Evolutionary conservation across 2,797 vertebrate species (phyloP).

Genomic region (Sebastes taczanowskii): DNA sequence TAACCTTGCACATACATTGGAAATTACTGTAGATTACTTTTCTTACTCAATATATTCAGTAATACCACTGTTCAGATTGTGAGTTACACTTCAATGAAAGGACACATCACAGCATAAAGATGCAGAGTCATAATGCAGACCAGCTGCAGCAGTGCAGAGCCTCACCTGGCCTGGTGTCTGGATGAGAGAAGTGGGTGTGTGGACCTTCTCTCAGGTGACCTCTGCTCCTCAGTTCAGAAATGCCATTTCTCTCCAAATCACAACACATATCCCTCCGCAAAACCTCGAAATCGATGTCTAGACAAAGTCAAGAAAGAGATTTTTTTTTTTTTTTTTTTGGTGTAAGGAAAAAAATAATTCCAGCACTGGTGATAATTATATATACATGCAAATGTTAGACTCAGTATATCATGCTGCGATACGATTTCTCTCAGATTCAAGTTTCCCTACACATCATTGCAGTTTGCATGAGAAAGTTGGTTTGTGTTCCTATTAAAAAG

Average conservation of each 20-base stretch:
- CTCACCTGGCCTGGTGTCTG: conserved; percentile 69
- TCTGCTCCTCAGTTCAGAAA: conserved; percentile 51
- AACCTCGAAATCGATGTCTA: conserved; percentile 80
- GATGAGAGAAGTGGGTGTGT: conserved; percentile 48
- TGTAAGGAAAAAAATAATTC: background rate
- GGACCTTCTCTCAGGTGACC: conserved; percentile 36
- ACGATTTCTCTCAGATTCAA: no score
- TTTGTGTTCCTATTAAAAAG: no score
- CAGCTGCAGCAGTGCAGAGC: background rate
- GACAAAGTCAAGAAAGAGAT: background rate
- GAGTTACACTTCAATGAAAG: background rate
- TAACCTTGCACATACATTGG: background rate
- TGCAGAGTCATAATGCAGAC: background rate
- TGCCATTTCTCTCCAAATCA: conserved; percentile 44
- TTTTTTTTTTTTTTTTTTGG: background rate
- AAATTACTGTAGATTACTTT: background rate
- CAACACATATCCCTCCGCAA: conserved; percentile 78
- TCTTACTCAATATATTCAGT: background rate
- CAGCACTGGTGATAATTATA: no score
- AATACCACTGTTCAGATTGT: background rate
- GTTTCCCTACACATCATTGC: no score
- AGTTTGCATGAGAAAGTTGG: no score
- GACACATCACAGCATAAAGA: background rate
- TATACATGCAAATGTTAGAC: no score
- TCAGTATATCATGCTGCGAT: no score